phyloP scores from a whole-genome alignment of 30 jellyfish, hydroid and myxozoan species.

The Turritopsis dohrnii region DNA sequence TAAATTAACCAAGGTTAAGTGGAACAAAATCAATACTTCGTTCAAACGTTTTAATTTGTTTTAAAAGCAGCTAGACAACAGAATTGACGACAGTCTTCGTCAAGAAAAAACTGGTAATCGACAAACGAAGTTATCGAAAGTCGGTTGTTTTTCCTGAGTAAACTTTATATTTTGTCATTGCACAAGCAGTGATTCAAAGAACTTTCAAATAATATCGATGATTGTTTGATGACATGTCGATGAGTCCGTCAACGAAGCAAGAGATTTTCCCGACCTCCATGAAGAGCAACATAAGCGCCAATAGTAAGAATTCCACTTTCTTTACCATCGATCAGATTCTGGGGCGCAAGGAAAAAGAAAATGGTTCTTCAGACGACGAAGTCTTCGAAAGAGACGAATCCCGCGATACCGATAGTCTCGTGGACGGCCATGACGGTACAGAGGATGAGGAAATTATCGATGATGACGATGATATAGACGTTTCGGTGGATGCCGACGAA shows the following conservation, averaged over 20 bases:
- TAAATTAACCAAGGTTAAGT: neutral
- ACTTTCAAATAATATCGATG: neutral
- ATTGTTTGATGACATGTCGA: conserved; percentile 8
- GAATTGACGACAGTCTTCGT: neutral
- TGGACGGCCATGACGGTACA: neutral
- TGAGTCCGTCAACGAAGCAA: conserved; percentile 10
- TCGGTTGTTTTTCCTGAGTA: neutral
- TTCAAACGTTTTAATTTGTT: neutral
- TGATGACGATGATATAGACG: conserved; percentile 8
- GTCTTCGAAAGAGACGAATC: neutral
- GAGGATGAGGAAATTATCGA: conserved; percentile 2
- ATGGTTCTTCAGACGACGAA: neutral
- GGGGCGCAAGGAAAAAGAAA: neutral
- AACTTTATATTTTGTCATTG: neutral
- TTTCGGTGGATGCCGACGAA: neutral
- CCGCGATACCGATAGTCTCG: neutral
- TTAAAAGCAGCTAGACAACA: neutral
- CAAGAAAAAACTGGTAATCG: neutral
- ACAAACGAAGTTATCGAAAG: neutral
- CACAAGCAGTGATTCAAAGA: neutral
- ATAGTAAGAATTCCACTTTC: neutral
- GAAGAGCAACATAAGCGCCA: neutral
- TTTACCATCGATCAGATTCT: conserved; percentile 1
- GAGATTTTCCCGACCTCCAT: neutral
- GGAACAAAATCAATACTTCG: neutral